phyloP scores from a whole-genome alignment of 2,888 invertebrate genomes.

The Acronicta alni region DNA sequence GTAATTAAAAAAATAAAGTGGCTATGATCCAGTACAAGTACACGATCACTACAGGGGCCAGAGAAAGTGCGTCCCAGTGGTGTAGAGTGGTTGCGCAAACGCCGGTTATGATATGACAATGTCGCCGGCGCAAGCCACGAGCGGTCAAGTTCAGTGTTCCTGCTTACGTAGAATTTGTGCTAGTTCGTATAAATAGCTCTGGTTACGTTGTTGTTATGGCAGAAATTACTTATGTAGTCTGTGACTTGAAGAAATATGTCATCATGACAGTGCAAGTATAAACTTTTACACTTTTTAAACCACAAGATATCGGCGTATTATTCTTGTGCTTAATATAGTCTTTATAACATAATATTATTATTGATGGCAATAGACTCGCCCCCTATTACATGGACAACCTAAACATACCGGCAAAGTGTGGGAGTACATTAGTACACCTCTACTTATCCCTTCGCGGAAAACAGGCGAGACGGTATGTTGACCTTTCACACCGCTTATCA shows the following conservation, averaged over 20 bases:
- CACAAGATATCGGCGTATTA: neutral
- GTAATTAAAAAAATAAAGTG: conserved; percentile 5
- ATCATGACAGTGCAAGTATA: too few species aligned
- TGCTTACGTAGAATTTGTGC: conserved; percentile 3
- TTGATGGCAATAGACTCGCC: too few species aligned
- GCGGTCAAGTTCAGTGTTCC: conserved; percentile 62
- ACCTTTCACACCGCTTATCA: conserved; percentile 11
- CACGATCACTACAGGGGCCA: conserved; percentile 34
- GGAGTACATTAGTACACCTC: too few species aligned
- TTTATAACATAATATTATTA: too few species aligned
- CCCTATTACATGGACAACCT: too few species aligned
- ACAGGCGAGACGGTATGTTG: too few species aligned
- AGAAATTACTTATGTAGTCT: neutral
- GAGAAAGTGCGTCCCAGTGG: conserved; percentile 67
- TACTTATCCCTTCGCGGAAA: too few species aligned
- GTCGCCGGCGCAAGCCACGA: conserved; percentile 57
- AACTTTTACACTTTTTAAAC: too few species aligned
- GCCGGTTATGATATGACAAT: conserved; percentile 54
- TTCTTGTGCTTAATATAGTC: too few species aligned
- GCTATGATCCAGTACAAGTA: conserved; percentile 24
- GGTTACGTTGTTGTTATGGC: conserved; percentile 7
- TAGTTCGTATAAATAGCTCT: conserved; percentile 11
- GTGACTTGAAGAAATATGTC: neutral
- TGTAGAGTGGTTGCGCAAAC: conserved; percentile 59
- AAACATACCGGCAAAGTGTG: too few species aligned